Percentiles rank a stretch among this genome's conserved stretches.
These are phyloP conservation scores for Hemicentrotus pulcherrimus DNA, from an alignment of 35 echinoderm and acorn worm species.

Conservation along the genomic window DNA sequence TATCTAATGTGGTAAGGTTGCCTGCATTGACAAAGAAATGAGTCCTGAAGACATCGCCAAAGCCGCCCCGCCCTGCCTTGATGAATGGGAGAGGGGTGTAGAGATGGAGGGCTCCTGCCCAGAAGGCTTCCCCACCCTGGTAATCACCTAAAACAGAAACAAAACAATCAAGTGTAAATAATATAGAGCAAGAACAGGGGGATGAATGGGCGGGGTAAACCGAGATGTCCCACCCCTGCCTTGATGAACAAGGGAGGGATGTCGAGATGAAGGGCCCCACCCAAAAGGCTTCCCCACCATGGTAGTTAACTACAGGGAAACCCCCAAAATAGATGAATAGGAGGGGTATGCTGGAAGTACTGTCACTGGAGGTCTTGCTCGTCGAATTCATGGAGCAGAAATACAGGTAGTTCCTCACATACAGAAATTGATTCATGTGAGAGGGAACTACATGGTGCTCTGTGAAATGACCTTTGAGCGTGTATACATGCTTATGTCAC, in stretches of 20 bases:
- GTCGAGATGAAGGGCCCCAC: slow-evolving; percentile 83
- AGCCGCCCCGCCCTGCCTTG: slow-evolving; percentile 74
- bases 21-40: slow-evolving; percentile 95
- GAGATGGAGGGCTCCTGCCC: slow-evolving; percentile 89
- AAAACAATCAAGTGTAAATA: not conserved
- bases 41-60: slow-evolving; percentile 84
- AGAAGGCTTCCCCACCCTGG: slow-evolving; percentile 84
- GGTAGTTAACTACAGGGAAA: slow-evolving; percentile 78
- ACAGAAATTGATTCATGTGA: no score
- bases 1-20: slow-evolving; percentile 85
- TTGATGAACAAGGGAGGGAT: slow-evolving; percentile 72
- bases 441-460: no score
- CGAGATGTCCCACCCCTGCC: no score
- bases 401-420: no score
- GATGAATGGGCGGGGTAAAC: no score
- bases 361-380: no score
- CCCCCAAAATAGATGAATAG: not conserved
- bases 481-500: no score
- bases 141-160: slow-evolving; percentile 72
- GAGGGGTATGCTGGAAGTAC: no score
- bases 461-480: no score
- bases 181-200: not conserved
- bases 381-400: no score
- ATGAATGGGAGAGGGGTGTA: slow-evolving; percentile 94
- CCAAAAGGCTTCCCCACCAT: slow-evolving; percentile 83